Evolutionary conservation across 2,888 invertebrate species (phyloP).

Genomic region (Eupithecia centaureata): DNA sequence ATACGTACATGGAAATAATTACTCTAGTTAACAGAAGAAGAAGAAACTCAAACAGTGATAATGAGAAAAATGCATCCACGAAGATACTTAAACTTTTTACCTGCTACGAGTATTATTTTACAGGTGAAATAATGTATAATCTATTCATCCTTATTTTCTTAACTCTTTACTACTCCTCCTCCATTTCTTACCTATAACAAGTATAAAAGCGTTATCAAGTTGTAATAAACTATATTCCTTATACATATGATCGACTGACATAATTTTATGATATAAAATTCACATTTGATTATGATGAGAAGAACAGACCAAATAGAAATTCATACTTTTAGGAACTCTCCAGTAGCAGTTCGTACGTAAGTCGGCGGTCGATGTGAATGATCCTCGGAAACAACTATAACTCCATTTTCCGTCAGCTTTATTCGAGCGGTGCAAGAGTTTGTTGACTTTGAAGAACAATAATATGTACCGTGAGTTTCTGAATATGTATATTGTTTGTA

Average conservation of each 20-base stretch:
- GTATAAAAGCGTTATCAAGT: neutral
- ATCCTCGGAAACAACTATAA: neutral
- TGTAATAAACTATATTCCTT: too few relatives aligned
- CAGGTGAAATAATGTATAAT: neutral
- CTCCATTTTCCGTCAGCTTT: slow-evolving; percentile 9
- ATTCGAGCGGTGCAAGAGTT: slow-evolving; percentile 9
- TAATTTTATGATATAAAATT: neutral
- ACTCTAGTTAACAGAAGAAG: too few relatives aligned
- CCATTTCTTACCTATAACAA: neutral
- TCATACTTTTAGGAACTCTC: slow-evolving; percentile 7
- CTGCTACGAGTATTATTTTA: neutral
- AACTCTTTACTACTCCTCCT: neutral
- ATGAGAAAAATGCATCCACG: neutral
- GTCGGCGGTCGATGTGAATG: slow-evolving; percentile 19
- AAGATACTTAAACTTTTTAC: neutral
- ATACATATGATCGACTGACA: too few relatives aligned
- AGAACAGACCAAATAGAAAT: neutral
- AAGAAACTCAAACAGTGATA: too few relatives aligned
- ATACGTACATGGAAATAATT: neutral
- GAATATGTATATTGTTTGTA: slow-evolving; percentile 19
- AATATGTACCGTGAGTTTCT: slow-evolving; percentile 19
- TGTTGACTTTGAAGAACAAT: slow-evolving; percentile 20
- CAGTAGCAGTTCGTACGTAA: slow-evolving; percentile 4
- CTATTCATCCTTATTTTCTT: neutral
- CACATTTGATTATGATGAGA: too few relatives aligned